Evolutionary conservation across 2,888 invertebrate genomes (phyloP), one percentile per base, ranked within the genome.

Genomic region (Cancer borealis): DNA sequence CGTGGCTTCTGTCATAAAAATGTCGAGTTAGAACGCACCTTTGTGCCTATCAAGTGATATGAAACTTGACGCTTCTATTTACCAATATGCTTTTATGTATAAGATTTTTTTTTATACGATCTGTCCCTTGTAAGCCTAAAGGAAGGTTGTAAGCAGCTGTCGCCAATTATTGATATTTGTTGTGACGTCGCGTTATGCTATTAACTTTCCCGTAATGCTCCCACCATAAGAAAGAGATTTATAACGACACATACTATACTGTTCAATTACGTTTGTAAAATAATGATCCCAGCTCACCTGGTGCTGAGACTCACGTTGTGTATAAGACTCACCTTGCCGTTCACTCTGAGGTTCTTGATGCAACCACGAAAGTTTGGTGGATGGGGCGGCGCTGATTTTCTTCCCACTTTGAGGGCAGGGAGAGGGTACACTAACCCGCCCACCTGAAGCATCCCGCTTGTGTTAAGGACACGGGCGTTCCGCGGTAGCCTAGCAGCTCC

Each of bases 301-400:
- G n/a, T 66, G 66, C 21, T n/a, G 66, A 66, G 66, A 21, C 21
- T 66, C 66, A 66, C 66, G 21, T n/a, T 6, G 6, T n/a, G 21
- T 21, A 21, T n/a, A 17, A 66, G 66, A 45, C 92, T 88, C 66
- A 92, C 92, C 92, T 66, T 39, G 46, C 92, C 60, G 66, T 92
- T 92, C 1, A 92, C 45, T n/a, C 92, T 88, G 39, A 92, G n/a
- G 46, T 92, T 92, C 60, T 88, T 88, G n/a, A 92, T 54, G 66
- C 92, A 92, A 21, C 92, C 92, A 12, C 26, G n/a, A 88, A 92
- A 88, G 26, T 46, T 88, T 30, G 54, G 88, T 3, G 84, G 54
- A 12, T 6, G 21, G 30, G 39, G n/a, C 30, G 88, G 45, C 88
- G 88, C 47, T 39, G 39, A 87, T 10, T n/a, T 30, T 0, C n/a